A percentile compares a stretch with the other conserved stretches of the same genome.
Evolutionary conservation across 2,888 invertebrate species (phyloP).

Genomic region (Lithodes maja): DNA sequence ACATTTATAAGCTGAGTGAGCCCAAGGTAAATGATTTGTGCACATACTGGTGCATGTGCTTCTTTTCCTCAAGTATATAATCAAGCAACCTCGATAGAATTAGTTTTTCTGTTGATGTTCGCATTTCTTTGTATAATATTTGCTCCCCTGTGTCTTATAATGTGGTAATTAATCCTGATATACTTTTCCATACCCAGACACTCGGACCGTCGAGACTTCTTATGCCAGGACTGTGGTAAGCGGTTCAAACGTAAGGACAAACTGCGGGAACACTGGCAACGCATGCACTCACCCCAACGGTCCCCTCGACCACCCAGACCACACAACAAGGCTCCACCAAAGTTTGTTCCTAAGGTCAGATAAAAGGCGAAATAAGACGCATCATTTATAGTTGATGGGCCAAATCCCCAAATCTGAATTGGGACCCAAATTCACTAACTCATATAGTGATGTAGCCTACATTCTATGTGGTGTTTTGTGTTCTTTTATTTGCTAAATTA

Average conservation of each 20-base stretch:
- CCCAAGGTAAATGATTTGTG: constrained; percentile 25
- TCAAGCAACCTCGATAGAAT: neutral
- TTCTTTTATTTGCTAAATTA: no score
- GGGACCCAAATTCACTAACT: no score
- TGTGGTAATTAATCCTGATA: no score
- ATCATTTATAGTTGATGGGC: no score
- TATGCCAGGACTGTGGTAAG: constrained; percentile 85
- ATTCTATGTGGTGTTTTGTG: no score
- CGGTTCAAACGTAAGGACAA: constrained; percentile 87
- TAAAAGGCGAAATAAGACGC: constrained; percentile 63
- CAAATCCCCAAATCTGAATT: no score
- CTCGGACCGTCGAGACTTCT: constrained; percentile 81
- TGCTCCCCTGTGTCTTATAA: neutral
- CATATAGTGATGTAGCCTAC: no score
- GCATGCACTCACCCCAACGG: constrained; percentile 80
- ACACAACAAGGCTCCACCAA: constrained; percentile 44
- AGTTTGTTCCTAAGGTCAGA: constrained; percentile 59
- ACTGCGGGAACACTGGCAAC: constrained; percentile 83
- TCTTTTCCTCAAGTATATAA: neutral
- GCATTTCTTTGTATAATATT: neutral
- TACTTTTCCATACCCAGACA: constrained; percentile 75
- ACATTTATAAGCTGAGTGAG: no score
- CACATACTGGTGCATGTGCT: constrained; percentile 34
- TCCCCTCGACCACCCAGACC: constrained; percentile 71
- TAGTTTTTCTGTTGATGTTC: neutral